Conservation (phyloP, 2,113 vertebrate genomes). For the Oreotrochilus melanogaster region DNA sequence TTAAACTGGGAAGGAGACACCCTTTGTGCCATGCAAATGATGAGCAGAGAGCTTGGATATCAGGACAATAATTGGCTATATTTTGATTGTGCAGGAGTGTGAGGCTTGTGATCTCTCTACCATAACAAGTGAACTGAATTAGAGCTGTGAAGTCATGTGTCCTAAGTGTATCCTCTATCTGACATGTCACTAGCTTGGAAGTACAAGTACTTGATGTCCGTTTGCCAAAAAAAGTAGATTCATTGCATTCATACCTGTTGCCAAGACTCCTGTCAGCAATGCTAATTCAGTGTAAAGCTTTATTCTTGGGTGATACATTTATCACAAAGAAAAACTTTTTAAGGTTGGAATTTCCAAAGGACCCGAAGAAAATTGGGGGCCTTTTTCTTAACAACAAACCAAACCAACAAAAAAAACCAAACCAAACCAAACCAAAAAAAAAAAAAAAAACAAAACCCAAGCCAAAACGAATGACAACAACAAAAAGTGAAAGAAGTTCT, state of each 20-base stretch:
- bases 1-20: background rate
- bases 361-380: background rate
- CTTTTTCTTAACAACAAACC: background rate
- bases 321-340: background rate
- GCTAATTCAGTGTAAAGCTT: background rate
- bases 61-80: background rate
- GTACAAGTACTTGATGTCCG: slow-evolving; percentile 35
- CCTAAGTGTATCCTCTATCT: slow-evolving; percentile 43
- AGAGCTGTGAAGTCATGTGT: slow-evolving; percentile 60
- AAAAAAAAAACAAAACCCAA: no score
- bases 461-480: background rate
- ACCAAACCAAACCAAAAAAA: no score
- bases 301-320: background rate
- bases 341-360: background rate
- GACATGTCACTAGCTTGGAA: slow-evolving; percentile 7
- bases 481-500: background rate
- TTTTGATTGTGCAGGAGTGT: background rate
- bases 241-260: slow-evolving; percentile 24
- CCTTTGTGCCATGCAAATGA: background rate
- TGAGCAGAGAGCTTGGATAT: background rate
- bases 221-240: slow-evolving; percentile 64
- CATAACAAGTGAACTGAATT: slow-evolving; percentile 46
- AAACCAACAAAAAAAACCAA: no score
- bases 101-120: background rate
- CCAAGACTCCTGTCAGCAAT: background rate